Conservation (phyloP, 2,797 vertebrate species). For the Phaenicophaeus curvirostris region DNA sequence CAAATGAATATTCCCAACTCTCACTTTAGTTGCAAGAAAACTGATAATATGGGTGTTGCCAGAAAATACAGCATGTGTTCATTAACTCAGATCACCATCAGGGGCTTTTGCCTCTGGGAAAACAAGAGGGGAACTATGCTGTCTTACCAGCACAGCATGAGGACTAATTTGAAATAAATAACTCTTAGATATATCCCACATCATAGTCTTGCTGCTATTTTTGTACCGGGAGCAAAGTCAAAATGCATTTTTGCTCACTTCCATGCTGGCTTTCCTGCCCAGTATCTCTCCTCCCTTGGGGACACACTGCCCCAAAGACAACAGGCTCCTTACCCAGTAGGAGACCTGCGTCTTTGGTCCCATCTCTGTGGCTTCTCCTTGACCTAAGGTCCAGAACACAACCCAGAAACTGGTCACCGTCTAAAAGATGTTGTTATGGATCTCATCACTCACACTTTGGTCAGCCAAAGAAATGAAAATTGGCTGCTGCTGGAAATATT, state of each 20-base stretch:
- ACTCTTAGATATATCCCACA: not conserved
- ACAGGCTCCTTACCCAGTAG: not conserved
- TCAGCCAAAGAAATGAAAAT: too few species aligned
- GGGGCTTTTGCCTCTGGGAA: not conserved
- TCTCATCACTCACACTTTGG: not conserved
- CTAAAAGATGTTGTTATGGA: accelerated
- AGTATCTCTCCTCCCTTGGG: not conserved
- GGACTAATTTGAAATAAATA: not conserved
- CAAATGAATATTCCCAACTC: not conserved
- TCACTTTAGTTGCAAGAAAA: not conserved
- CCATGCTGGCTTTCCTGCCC: not conserved
- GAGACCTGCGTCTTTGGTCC: accelerated
- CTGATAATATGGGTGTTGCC: not conserved
- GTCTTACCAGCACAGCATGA: not conserved
- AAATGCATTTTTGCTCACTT: not conserved
- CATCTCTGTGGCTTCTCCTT: not conserved
- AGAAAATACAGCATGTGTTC: not conserved
- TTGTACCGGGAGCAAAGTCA: not conserved
- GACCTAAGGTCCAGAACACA: not conserved
- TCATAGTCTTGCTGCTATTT: not conserved
- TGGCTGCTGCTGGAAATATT: not conserved
- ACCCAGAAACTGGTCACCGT: not conserved
- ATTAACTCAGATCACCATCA: not conserved
- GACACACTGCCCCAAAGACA: accelerated
- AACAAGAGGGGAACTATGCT: accelerated